Percentiles rank a stretch among this genome's conserved stretches.
phyloP scores from a whole-genome alignment of 2,888 invertebrate genomes.

The Phlogophora meticulosa region DNA sequence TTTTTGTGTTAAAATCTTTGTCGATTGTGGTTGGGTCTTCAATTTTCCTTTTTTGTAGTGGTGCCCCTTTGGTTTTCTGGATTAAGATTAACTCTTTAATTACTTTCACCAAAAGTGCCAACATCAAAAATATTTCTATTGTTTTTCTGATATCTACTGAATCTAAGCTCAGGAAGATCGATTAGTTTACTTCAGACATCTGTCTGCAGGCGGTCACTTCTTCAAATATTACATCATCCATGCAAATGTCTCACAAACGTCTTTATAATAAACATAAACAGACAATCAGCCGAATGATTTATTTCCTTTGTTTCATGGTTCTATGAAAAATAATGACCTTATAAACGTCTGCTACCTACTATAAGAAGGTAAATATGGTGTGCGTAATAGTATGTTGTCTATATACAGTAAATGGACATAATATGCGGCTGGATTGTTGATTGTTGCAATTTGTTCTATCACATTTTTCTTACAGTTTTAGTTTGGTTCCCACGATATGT shows the following conservation, averaged over 20 bases:
- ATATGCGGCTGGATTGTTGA: constrained; percentile 53
- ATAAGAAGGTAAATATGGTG: constrained; percentile 39
- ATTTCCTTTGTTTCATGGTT: constrained; percentile 65
- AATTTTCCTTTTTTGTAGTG: neutral
- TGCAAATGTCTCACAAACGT: constrained; percentile 56
- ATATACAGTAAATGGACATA: constrained; percentile 58
- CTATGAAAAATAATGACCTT: constrained; percentile 64
- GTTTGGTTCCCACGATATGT: constrained; percentile 58
- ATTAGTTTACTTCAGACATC: constrained; percentile 40
- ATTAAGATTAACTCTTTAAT: neutral
- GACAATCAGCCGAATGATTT: constrained; percentile 62
- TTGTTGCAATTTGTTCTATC: constrained; percentile 45
- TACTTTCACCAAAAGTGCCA: neutral
- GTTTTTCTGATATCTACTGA: constrained; percentile 9
- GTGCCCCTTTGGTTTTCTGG: neutral
- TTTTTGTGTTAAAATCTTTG: neutral
- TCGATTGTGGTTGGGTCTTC: neutral
- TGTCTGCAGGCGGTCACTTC: constrained; percentile 43
- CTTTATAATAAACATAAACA: constrained; percentile 66
- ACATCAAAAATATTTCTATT: constrained; percentile 21
- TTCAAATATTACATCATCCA: constrained; percentile 59
- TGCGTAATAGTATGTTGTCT: constrained; percentile 56
- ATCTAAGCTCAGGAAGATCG: constrained; percentile 31
- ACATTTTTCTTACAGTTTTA: constrained; percentile 46
- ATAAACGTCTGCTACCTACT: constrained; percentile 47